phyloP scores from a whole-genome alignment of 2,113 vertebrate species.

The Odocoileus virginianus region DNA sequence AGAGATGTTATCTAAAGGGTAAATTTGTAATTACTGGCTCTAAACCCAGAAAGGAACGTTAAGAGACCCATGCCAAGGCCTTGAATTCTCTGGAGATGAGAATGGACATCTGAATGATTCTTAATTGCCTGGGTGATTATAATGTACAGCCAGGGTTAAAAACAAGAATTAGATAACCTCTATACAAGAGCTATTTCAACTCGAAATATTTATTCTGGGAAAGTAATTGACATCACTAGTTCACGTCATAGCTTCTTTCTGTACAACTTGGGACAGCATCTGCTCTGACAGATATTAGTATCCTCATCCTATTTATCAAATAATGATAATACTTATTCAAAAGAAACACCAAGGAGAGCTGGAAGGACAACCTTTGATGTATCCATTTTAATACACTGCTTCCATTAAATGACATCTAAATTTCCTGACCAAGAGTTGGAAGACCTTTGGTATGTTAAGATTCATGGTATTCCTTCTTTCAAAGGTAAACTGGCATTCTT shows the following conservation, averaged over 20 bases:
- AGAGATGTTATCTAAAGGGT: background rate
- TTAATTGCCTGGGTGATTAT: background rate
- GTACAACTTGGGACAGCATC: background rate
- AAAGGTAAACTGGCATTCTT: background rate
- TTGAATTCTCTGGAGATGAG: background rate
- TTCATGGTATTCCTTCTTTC: background rate
- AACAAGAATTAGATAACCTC: background rate
- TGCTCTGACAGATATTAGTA: background rate
- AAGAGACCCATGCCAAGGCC: background rate
- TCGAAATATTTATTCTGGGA: background rate
- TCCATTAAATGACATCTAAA: background rate
- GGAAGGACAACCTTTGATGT: background rate
- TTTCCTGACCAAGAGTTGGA: background rate
- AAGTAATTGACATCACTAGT: background rate
- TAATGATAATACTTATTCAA: background rate
- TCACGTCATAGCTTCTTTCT: background rate
- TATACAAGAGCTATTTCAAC: background rate
- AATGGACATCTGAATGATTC: background rate
- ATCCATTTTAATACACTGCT: background rate
- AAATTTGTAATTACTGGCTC: background rate
- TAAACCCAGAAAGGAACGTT: background rate
- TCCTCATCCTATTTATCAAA: background rate
- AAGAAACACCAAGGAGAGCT: background rate
- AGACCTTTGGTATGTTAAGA: background rate
- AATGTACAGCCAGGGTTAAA: background rate